Base-by-base conservation (phyloP, 2,888 invertebrate species). In the Adelognathus sp. region DNA sequence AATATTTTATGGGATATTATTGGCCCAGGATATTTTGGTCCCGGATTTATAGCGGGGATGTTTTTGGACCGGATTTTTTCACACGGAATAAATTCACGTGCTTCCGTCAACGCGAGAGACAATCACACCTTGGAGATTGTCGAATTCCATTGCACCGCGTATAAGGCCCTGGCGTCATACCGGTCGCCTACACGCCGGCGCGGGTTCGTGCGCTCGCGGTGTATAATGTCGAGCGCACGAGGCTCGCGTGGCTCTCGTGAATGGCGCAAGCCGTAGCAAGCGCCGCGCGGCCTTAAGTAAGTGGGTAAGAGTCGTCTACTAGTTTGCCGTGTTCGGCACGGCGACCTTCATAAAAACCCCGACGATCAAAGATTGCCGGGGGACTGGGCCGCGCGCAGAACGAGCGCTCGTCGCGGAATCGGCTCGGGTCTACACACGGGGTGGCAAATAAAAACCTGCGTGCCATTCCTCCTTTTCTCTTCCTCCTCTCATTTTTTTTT, bases 331-430 rank as follows among this genome's bases (percentile, higher is more conserved):
- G 61, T 74, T 61, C 56, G 81, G 82, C 77, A 80, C 72, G 81
- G 82, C 86, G 88, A 88, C 88, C 88, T 88, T 88, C 88, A 84
- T 87, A 87, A 87, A 87, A 88, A 87, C 85, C 84, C 84, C 83
- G 67, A 14, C 85, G 86, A 87, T 87, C 87, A 85, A 85, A 88
- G 88, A 88, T 87, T 86, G 86, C 83, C 82, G 83, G 77, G 85
- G 70, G 39, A 67, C 66, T 63, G 67, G 72, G 63, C 71, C 69
- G 75, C 56, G 58, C 24, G 69, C n/a, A n/a, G 81, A 71, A 61
- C 71, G 46, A 52, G 56, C 70, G 11, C 58, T 18, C 27, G 44
- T 52, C 70, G 74, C 79, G 80, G 72, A 72, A 67, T 54, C 66
- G 46, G 69, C 54, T 72, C 64, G 64, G 46, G 33, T 7, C 44